A percentile compares a stretch with the other conserved stretches of the same genome.
Conservation (phyloP, 2,797 vertebrate genomes). For the Crenuchus spilurus region DNA sequence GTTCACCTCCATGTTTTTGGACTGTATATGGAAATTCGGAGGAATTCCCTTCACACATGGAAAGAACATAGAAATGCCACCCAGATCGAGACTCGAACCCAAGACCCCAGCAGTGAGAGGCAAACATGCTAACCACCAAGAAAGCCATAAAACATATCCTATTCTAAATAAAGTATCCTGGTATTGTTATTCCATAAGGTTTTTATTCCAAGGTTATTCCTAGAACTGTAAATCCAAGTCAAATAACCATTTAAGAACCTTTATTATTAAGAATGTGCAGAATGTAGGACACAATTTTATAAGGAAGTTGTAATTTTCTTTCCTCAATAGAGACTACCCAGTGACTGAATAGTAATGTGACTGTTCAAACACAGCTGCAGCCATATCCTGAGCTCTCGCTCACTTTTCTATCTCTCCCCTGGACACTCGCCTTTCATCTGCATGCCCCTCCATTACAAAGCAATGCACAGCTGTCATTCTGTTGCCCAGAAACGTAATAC, state of each 20-base stretch:
- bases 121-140: no score
- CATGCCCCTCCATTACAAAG: conserved; percentile 64
- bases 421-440: conserved; percentile 55
- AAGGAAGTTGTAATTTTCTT: neutral
- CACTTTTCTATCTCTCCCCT: conserved; percentile 38
- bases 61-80: no score
- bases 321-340: conserved; percentile 39
- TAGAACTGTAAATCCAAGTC: neutral
- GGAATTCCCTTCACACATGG: no score
- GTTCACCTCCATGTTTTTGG: no score
- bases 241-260: neutral
- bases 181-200: no score
- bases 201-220: no score
- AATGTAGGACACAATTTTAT: conserved; percentile 5
- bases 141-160: no score
- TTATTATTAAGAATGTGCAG: neutral
- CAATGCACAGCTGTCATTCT: conserved; percentile 78
- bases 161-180: no score
- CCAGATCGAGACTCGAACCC: no score
- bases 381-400: conserved; percentile 61
- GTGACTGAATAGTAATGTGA: conserved; percentile 69
- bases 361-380: conserved; percentile 78
- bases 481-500: conserved; percentile 80
- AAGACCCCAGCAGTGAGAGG: no score
- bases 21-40: no score